Base-by-base conservation (phyloP, 2,888 invertebrate genomes). In the Zootermopsis nevadensis region DNA sequence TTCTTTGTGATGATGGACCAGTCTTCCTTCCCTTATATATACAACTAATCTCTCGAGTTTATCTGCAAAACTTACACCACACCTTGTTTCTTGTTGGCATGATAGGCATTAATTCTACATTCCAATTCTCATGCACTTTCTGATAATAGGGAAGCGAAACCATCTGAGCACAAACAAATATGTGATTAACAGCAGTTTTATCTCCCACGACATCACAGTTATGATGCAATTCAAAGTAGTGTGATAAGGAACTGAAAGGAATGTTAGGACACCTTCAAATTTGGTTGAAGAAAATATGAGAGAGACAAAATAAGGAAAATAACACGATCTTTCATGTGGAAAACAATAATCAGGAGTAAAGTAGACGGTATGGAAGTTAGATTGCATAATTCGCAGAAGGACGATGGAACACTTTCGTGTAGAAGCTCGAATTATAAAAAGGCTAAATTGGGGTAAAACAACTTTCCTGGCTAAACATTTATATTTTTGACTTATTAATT, bases 71-170 rank as follows among this genome's bases (percentile, higher is more conserved):
- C 12, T 15, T 8, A 72, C 72, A 72, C 35, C 72, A 72, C 72
- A 12, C 35, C 35, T 72, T 72, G 8, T 72, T 72, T 72, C 72
- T 72, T 33, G 72, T 27, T 72, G 33, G 12, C 35, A 72, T 8
- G 72, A 72, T 72, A 12, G 72, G 72, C 33, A 72, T 72, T 72
- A 72, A 72, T 72, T 72, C 33, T 72, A 72, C 72, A 72, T 33
- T 7, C 72, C 24, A 31, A 2, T 72, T 72, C 72, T 24, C 30
- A 7, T 31, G 22, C 33, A 33, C 12, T 8, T 33, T 31, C 33
- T 72, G 33, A 72, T 72, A 72, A 33, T 33, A 72, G 72, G 33
- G 4, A 2, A 72, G 2, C 33, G 72, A 22, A 30, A 72, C 53
- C 19, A 72, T 72, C 72, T 7, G 10, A 30, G 33, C 19, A 67